These are phyloP conservation scores for Odontophorus gujanensis DNA, from an alignment of 2,113 vertebrate species.

Conservation along the genomic window DNA sequence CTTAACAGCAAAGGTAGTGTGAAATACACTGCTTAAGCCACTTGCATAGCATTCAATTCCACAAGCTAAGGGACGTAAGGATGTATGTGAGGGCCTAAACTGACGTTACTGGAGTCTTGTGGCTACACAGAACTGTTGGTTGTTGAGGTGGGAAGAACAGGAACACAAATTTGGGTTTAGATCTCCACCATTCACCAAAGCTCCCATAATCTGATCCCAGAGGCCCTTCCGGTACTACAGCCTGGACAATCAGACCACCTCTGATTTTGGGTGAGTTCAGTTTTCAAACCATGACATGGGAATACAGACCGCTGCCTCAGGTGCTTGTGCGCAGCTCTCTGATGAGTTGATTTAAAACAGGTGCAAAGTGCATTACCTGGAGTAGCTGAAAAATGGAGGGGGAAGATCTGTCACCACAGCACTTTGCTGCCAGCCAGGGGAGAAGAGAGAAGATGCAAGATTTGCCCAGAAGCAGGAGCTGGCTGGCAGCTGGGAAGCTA, in stretches of 20 bases:
- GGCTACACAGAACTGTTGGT: fast-evolving
- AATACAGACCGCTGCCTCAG: not conserved
- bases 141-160: not conserved
- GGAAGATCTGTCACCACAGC: fast-evolving
- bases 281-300: fast-evolving
- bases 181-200: not conserved
- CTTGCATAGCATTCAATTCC: fast-evolving
- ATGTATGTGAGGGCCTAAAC: not conserved
- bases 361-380: not conserved
- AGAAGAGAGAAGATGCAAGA: not conserved
- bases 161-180: not conserved
- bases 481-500: not conserved
- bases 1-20: fast-evolving
- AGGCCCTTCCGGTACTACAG: not conserved
- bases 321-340: not conserved
- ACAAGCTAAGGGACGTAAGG: not conserved
- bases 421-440: not conserved
- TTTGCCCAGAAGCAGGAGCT: not conserved
- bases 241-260: not conserved
- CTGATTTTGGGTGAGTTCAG: not conserved
- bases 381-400: not conserved
- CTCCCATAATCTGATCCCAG: not conserved
- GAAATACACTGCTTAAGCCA: not conserved
- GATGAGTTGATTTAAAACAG: not conserved
- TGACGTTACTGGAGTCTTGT: not conserved